Base-by-base conservation (phyloP, 2,797 vertebrate genomes). In the Numenius phaeopus region DNA sequence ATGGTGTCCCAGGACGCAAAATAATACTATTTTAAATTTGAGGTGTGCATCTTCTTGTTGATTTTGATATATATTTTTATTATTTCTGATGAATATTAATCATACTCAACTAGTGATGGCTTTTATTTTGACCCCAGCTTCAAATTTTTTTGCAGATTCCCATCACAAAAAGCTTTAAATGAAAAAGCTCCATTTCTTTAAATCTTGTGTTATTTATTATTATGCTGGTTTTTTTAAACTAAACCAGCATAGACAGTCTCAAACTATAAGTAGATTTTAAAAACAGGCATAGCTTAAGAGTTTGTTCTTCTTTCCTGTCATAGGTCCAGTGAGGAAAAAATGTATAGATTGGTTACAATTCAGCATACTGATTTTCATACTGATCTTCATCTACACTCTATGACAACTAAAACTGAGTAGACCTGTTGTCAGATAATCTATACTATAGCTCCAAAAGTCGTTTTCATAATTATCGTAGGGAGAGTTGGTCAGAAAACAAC, bases 21-120 rank as follows among this genome's bases (percentile, higher is more conserved):
- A 19, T 80, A 1, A 8, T 47, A 5, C 62, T 69, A 8, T 30
- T 64, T 84, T 84, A 46, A 72, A 73, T 69, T 23, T 49, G 23
- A 73, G 6, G 7, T 65, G 7, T 87, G 44, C 5, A 7, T 4
- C 21, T 84, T 82, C 27, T 22, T 87, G 13, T 76, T 75, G 52
- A 32, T 70, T 85, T 93, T 66, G 37, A 37, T 79, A 50, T 76
- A 29, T 78, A 77, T 73, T 61, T 57, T 23, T 72, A 50, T 85
- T 67, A 67, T 87, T 96, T 96, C 66, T 92, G 79, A 85, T 93
- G 78, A 78, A 71, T 64, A 59, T 57, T 82, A 94, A 73, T 50
- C 27, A 37, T 76, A 50, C 22, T 29, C n/a, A 78, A 1, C 55
- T 88, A 62, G 32, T 32, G 15, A 59, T 82, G 61, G 46, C 39